Percentiles rank a stretch among this genome's conserved stretches.
These are phyloP conservation scores for Pocillopora meandrina DNA, from an alignment of 92 coral and sea anemone species.

Conservation along the genomic window DNA sequence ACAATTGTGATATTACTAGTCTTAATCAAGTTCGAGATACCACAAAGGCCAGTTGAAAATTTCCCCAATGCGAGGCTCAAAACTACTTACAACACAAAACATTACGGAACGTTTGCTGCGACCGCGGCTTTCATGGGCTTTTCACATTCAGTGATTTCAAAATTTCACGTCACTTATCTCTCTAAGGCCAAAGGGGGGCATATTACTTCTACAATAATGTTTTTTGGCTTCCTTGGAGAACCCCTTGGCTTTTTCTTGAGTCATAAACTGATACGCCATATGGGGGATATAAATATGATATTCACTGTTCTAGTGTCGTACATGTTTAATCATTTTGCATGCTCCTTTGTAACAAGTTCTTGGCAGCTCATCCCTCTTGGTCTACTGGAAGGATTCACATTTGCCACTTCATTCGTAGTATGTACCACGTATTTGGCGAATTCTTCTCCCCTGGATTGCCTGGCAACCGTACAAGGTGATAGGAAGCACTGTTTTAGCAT, in stretches of 20 bases:
- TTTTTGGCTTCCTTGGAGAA: slow-evolving; percentile 81
- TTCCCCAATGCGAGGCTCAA: slow-evolving; percentile 59
- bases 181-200: slow-evolving; percentile 61
- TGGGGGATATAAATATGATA: slow-evolving; percentile 80
- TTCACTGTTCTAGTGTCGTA: slow-evolving; percentile 69
- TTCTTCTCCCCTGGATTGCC: slow-evolving; percentile 72
- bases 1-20: slow-evolving; percentile 75
- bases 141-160: slow-evolving; percentile 71
- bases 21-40: slow-evolving; percentile 72
- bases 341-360: slow-evolving; percentile 78
- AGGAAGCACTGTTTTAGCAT: background rate
- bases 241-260: slow-evolving; percentile 82
- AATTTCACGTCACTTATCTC: slow-evolving; percentile 67
- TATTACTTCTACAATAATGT: slow-evolving; percentile 59
- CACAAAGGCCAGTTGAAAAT: slow-evolving; percentile 42
- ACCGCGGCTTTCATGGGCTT: slow-evolving; percentile 84
- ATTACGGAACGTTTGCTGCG: slow-evolving; percentile 67
- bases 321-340: slow-evolving; percentile 63
- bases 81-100: slow-evolving; percentile 71
- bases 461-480: slow-evolving; percentile 84
- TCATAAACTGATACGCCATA: slow-evolving; percentile 68
- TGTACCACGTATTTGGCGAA: slow-evolving; percentile 76
- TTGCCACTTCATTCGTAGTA: slow-evolving; percentile 77
- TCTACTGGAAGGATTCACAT: slow-evolving; percentile 71
- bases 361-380: slow-evolving; percentile 85